Base-by-base conservation (phyloP, 1,140 invertebrate species). In the Telenomus remus region DNA sequence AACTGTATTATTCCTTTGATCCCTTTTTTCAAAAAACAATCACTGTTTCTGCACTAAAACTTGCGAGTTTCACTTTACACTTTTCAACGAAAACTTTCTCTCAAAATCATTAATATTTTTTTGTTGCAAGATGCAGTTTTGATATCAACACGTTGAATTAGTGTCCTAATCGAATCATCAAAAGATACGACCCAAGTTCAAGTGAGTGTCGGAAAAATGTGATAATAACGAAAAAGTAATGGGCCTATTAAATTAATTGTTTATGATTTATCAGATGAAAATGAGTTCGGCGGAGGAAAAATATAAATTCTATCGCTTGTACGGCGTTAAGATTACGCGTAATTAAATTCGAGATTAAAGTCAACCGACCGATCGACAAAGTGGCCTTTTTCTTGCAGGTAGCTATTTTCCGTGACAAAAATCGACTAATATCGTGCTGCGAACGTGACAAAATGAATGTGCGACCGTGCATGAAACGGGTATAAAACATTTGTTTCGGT, bases 291-390 rank as follows among this genome's bases (percentile, higher is more conserved):
- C 15, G 16, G 12, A 9, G 57, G 37, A 68, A 69, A 71, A 76
- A 70, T 65, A 16, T 3, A 56, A 76, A 69, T 61, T 66, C 60
- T 70, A 61, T 61, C 63, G 53, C 50, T 63, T 61, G 19, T 27
- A 37, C 46, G 43, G 57, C 68, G 57, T 68, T 68, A 70, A 33
- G 65, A 72, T 73, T 78, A 73, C 63, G 56, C 63, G 47, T 70
- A 78, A 73, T 78, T 73, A 73, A 78, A 78, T 73, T 73, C 54
- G 43, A 70, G 65, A 78, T 78, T 78, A 78, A 72, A 64, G 69
- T 68, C 69, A 64, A 51, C 64, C 34, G 27, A 6, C 35, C 60
- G 49, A 49, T 76, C 48, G 64, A 59, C 65, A 54, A 60, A 15
- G 35, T 49, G 35, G 15, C 47, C n/a, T 63, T 72, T 72, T 77